A percentile compares a stretch with the other conserved stretches of the same genome.
Conservation (phyloP, 2,888 invertebrate genomes). For the Eumacrocentrus americanus region DNA sequence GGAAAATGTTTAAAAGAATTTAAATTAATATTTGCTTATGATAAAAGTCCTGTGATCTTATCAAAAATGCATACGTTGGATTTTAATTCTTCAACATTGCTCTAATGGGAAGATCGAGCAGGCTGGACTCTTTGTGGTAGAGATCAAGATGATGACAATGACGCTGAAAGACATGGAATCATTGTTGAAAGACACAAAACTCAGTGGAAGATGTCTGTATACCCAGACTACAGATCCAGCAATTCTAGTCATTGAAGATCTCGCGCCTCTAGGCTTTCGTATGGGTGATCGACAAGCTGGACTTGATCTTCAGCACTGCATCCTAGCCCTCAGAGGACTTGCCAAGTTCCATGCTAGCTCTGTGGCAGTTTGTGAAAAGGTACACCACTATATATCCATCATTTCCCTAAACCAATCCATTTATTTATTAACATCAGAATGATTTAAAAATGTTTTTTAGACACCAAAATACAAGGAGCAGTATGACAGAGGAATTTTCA, state of each 20-base stretch:
- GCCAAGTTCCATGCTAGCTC: conserved; percentile 67
- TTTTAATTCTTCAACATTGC: neutral
- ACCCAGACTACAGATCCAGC: conserved; percentile 52
- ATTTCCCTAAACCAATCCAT: neutral
- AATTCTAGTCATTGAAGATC: conserved; percentile 65
- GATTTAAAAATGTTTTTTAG: conserved; percentile 34
- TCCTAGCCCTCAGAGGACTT: conserved; percentile 63
- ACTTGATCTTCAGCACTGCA: conserved; percentile 65
- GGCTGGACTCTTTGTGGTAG: conserved; percentile 45
- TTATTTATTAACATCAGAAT: neutral
- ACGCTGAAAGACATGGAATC: conserved; percentile 51
- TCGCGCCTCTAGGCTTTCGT: conserved; percentile 64
- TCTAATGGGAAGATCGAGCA: conserved; percentile 41
- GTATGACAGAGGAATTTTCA: conserved; percentile 45
- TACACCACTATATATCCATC: no score
- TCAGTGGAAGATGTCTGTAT: conserved; percentile 52
- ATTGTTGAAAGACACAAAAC: conserved; percentile 36
- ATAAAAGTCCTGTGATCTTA: no score
- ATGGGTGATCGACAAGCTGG: conserved; percentile 65
- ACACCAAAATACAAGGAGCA: conserved; percentile 41
- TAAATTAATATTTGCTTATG: neutral
- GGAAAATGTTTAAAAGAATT: neutral
- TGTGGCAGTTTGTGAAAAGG: conserved; percentile 64
- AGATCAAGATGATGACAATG: conserved; percentile 52
- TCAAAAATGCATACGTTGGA: no score